Conservation (phyloP, 2,888 invertebrate genomes). For the Argyresthia albistria region DNA sequence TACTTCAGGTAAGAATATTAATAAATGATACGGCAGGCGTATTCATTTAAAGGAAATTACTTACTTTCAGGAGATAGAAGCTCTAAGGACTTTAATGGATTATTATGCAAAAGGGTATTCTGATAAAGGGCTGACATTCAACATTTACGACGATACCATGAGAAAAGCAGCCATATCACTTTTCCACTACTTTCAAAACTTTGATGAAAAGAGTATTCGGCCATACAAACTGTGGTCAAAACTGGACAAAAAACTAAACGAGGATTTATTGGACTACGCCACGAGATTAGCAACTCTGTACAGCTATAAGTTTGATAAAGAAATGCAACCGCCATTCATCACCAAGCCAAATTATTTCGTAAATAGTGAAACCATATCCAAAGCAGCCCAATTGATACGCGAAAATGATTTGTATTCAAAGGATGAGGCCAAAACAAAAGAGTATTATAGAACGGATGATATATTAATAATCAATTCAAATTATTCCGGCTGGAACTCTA, state of each 20-base stretch:
- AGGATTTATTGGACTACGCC: conserved; percentile 61
- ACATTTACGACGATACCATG: conserved; percentile 57
- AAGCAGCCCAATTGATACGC: conserved; percentile 40
- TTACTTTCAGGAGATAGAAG: conserved; percentile 28
- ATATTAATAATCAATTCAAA: conserved; percentile 42
- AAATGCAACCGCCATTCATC: conserved; percentile 57
- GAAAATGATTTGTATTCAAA: conserved; percentile 20
- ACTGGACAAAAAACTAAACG: conserved; percentile 53
- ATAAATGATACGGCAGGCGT: background rate
- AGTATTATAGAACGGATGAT: conserved; percentile 27
- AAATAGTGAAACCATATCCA: conserved; percentile 45
- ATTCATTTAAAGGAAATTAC: background rate
- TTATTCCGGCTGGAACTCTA: conserved; percentile 66
- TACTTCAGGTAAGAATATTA: too few species aligned
- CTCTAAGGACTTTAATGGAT: conserved; percentile 25
- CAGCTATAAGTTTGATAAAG: conserved; percentile 29
- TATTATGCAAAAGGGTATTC: conserved; percentile 33
- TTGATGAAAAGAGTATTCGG: conserved; percentile 33
- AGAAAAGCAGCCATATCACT: conserved; percentile 54
- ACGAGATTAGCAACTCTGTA: conserved; percentile 50
- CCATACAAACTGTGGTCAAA: conserved; percentile 37
- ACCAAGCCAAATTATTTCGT: conserved; percentile 53
- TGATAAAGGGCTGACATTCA: conserved; percentile 51
- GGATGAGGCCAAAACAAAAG: conserved; percentile 21
- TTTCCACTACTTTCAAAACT: conserved; percentile 48